These are phyloP conservation scores for Girardinus metallicus DNA, from an alignment of 2,797 vertebrate species.

Conservation along the genomic window DNA sequence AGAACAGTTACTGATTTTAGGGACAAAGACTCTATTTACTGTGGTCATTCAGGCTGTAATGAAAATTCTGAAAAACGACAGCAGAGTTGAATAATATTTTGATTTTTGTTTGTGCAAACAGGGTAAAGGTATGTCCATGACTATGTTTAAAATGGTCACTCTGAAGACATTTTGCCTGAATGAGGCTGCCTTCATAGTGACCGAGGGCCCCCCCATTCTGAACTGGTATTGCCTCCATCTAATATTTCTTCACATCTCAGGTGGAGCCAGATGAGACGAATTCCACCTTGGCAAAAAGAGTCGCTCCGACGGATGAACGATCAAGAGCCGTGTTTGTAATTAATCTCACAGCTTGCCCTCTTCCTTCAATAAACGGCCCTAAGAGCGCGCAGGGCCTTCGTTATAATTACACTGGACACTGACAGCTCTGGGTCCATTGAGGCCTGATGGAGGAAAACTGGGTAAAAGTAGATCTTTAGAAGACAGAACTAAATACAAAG, in stretches of 20 bases:
- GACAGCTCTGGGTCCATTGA: conserved; percentile 24
- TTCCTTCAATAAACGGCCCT: conserved; percentile 30
- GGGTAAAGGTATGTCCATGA: background rate
- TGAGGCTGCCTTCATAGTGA: conserved; percentile 33
- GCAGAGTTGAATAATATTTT: background rate
- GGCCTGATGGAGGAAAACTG: conserved; percentile 34
- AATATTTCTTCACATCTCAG: conserved; percentile 65
- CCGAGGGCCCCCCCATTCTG: conserved; percentile 34
- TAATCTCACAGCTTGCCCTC: conserved; percentile 55
- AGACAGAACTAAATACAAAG: conserved; percentile 31
- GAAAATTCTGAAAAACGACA: background rate
- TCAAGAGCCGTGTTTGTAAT: conserved; percentile 58
- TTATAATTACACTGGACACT: conserved; percentile 38
- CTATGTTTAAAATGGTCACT: background rate
- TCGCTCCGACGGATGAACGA: conserved; percentile 61
- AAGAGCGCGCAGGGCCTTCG: conserved; percentile 37
- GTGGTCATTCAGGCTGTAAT: background rate
- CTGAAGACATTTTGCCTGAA: conserved; percentile 31
- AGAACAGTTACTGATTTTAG: background rate
- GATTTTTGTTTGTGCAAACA: background rate
- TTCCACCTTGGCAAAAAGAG: conserved; percentile 49
- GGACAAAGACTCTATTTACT: background rate
- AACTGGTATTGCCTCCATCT: conserved; percentile 33
- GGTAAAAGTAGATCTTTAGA: conserved; percentile 19
- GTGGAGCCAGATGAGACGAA: conserved; percentile 65